Conservation (phyloP, 2,888 invertebrate genomes). For the Shargacucullia verbasci region DNA sequence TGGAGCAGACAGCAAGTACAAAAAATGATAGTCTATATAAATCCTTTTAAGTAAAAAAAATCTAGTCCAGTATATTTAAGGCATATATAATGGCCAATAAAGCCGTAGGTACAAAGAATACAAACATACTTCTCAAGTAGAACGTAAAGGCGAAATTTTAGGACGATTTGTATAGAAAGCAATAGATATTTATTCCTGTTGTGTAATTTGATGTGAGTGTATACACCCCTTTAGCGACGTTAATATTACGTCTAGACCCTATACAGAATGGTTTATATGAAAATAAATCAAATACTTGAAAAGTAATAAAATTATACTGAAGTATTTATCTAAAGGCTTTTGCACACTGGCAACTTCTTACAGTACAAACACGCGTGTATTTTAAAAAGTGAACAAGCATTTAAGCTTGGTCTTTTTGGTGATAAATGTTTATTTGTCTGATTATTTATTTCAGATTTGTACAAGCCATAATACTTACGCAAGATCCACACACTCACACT, state of each 20-base stretch:
- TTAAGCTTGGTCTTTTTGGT: no score
- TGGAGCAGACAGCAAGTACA: no score
- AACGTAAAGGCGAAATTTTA: neutral
- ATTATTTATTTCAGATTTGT: no score
- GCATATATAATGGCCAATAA: neutral
- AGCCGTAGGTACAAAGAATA: no score
- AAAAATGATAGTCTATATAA: neutral
- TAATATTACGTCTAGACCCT: neutral
- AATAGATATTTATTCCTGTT: conserved; percentile 5
- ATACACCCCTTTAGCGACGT: neutral
- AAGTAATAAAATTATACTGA: no score
- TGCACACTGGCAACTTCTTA: no score
- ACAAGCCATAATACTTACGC: no score
- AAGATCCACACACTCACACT: no score
- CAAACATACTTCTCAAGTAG: neutral
- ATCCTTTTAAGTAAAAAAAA: conserved; percentile 10
- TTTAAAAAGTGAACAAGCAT: no score
- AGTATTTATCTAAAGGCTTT: no score
- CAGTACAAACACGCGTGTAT: no score
- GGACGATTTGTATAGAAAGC: neutral
- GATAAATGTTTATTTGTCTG: no score
- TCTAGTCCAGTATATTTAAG: neutral
- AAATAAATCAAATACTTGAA: conserved; percentile 6
- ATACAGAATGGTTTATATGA: neutral
- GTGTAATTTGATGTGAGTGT: conserved; percentile 12